A percentile compares a stretch with the other conserved stretches of the same genome.
Conservation (phyloP, 2,888 invertebrate genomes). For the Philonicus albiceps region DNA sequence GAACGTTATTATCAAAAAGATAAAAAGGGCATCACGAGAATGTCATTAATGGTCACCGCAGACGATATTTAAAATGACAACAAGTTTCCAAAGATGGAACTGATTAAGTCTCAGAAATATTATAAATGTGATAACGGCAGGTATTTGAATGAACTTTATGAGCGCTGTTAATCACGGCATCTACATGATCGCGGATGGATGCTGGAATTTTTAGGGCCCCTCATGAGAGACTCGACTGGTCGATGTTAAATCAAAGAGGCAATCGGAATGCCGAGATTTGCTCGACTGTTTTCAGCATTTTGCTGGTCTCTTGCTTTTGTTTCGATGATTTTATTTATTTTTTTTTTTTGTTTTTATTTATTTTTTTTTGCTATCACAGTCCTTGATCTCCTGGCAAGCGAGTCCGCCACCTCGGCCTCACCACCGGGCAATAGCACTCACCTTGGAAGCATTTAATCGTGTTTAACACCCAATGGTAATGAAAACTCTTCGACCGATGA, state of each 20-base stretch:
- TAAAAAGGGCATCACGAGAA: neutral
- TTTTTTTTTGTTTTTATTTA: too few species aligned
- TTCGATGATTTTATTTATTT: too few species aligned
- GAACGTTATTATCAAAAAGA: neutral
- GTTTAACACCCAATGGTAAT: slow-evolving; percentile 31
- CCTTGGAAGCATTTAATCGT: slow-evolving; percentile 36
- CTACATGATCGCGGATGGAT: slow-evolving; percentile 1
- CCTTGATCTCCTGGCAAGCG: slow-evolving; percentile 25
- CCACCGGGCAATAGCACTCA: neutral
- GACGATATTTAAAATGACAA: slow-evolving; percentile 31
- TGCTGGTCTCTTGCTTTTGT: neutral
- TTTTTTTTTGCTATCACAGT: slow-evolving; percentile 26
- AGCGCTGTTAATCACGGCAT: slow-evolving; percentile 2
- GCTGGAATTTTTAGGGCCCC: neutral
- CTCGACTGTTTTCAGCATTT: neutral
- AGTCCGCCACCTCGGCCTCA: neutral
- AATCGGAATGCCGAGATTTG: slow-evolving; percentile 21
- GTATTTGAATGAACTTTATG: slow-evolving; percentile 25
- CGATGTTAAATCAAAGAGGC: slow-evolving; percentile 6
- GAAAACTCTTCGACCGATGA: slow-evolving; percentile 24
- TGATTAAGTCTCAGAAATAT: slow-evolving; percentile 5
- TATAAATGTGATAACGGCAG: slow-evolving; percentile 7
- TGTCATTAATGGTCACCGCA: slow-evolving; percentile 5
- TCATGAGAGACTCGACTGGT: neutral
- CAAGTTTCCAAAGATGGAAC: slow-evolving; percentile 5